Conservation (phyloP, 2,888 invertebrate species). For the Itoplectis maculator region DNA sequence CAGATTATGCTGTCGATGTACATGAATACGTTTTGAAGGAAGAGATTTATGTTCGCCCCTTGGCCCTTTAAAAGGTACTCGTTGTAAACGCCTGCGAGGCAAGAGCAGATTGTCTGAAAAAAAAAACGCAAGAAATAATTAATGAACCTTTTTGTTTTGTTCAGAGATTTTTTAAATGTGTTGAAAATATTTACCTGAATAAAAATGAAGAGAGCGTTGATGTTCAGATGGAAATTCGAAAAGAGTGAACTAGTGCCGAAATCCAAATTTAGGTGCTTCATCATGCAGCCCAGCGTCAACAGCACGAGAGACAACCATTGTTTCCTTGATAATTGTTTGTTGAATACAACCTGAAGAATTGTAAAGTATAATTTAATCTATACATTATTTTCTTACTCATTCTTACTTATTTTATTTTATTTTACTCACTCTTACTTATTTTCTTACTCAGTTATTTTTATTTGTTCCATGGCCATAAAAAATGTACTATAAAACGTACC, state of each 20-base stretch:
- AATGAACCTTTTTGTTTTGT: neutral
- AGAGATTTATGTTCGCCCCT: constrained; percentile 94
- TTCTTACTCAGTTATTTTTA: neutral
- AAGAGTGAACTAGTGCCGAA: constrained; percentile 82
- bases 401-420: neutral
- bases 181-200: constrained; percentile 81
- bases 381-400: neutral
- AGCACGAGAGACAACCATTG: constrained; percentile 97
- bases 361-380: constrained; percentile 11
- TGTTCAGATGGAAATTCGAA: constrained; percentile 77
- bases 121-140: constrained; percentile 79
- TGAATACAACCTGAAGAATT: constrained; percentile 91
- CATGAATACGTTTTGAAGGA: constrained; percentile 97
- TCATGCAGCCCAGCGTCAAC: constrained; percentile 95
- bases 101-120: constrained; percentile 95
- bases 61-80: constrained; percentile 96
- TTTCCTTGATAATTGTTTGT: constrained; percentile 90
- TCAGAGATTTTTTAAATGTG: neutral
- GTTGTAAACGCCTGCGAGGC: constrained; percentile 97
- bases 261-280: constrained; percentile 91
- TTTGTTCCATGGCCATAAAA: no score
- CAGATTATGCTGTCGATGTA: constrained; percentile 97
- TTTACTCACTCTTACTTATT: neutral
- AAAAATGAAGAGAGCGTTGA: constrained; percentile 83
- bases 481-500: constrained; percentile 85